Base-by-base conservation (phyloP, 2,113 vertebrate genomes). In the Boulengeromyrus knoepffleri region DNA sequence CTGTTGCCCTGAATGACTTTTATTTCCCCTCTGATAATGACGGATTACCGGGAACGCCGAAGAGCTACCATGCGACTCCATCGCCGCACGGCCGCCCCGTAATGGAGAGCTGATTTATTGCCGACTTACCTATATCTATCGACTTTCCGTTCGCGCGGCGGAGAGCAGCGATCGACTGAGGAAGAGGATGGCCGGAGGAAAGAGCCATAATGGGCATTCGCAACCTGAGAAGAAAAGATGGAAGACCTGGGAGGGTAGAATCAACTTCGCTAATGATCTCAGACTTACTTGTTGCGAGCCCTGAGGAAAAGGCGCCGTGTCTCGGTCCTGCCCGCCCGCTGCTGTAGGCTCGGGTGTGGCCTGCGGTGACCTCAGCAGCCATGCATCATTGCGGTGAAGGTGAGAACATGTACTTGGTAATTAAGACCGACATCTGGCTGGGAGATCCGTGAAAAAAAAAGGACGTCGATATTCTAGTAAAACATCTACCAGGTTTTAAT, bases 1-100 rank as follows among this genome's bases (percentile, higher is more conserved):
- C 39, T 45, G 39, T 42, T 9, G 42, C 83, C 83, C 39, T 24
- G 83, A 85, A 47, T 47, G 83, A 86, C 46, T 50, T 49, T 49
- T 50, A 49, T 86, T 47, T 86, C 47, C 84, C 84, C 46, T 49
- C 84, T 49, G 84, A 45, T 86, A 86, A 86, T 86, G 84, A 86
- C 45, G 46, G 84, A 47, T 45, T 50, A 49, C 84, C 7, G 13
- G n/a, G 13, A 50, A 86, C 13, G 12, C 21, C 4, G 84, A 47
- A 31, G 84, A n/a, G 24, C 17, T 46, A 50, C 21, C 84, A 47
- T 86, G 45, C 50, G 49, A 53, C 85, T 87, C 85, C 85, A 56
- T 52, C 31, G 50, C 47, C 8, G n/a, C 31, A 10, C 15, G 27
- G 27, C 85, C 47, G 36, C 27, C 27, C 85, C 27, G 31, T 53